Conservation (phyloP, 2,113 vertebrate genomes). For the Urocitellus parryii region DNA sequence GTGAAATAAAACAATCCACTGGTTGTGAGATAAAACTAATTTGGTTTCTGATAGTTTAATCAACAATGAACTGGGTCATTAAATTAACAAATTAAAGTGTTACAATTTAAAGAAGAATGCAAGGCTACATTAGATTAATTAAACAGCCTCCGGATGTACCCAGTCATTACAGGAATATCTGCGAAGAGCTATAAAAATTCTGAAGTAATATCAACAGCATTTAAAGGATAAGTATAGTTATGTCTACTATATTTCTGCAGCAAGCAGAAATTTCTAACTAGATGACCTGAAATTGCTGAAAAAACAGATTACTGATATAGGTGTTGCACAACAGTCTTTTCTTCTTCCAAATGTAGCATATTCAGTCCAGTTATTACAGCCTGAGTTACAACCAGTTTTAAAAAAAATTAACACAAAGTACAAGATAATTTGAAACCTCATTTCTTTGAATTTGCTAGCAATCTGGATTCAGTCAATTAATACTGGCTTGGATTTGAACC, state of each 20-base stretch:
- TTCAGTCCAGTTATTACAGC: conserved; percentile 28
- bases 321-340: neutral
- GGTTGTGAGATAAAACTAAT: conserved; percentile 87
- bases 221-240: conserved; percentile 59
- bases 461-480: conserved; percentile 44
- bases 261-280: conserved; percentile 56
- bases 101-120: conserved; percentile 82
- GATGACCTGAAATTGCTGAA: conserved; percentile 55
- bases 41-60: conserved; percentile 87
- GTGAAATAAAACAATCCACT: conserved; percentile 86
- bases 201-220: conserved; percentile 43
- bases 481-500: neutral
- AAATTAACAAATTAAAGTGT: conserved; percentile 86
- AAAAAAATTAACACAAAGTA: conserved; percentile 46
- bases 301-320: conserved; percentile 38
- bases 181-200: conserved; percentile 77
- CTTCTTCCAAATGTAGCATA: neutral
- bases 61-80: conserved; percentile 87
- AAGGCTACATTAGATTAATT: conserved; percentile 84
- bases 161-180: conserved; percentile 83
- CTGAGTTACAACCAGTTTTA: conserved; percentile 46
- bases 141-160: conserved; percentile 80
- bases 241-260: conserved; percentile 49
- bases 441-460: conserved; percentile 47
- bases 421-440: conserved; percentile 42